Base-by-base conservation (phyloP, 2,797 vertebrate species). In the Epinephelus awoara region DNA sequence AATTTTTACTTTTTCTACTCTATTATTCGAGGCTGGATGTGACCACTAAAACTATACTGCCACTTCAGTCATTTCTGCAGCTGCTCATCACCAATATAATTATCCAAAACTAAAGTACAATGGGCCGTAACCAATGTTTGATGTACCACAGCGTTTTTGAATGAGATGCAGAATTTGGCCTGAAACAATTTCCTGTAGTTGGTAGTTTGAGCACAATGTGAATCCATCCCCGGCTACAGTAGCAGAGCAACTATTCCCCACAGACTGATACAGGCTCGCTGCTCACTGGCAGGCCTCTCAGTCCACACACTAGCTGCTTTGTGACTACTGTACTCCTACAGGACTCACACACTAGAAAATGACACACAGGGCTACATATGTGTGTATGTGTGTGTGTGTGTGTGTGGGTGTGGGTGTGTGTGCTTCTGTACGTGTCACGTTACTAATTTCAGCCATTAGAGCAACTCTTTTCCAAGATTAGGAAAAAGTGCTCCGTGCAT, bases 391-490 rank as follows among this genome's bases (percentile, higher is more conserved):
- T 25, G n/a, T 25, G 25, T 25, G 25, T 25, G 27, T 27, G 27
- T 5, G 27, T 29, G 27, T 29, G 27, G 5, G 27, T 29, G n/a
- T n/a, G n/a, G n/a, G n/a, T n/a, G 23, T 23, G 23, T 2, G 11
- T 6, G 25, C n/a, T 21, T 64, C 42, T 69, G 58, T 69, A 42
- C 2, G 49, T 80, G 64, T 69, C 75, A 79, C 0, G 1, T 82
- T 76, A 70, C 75, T 70, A 69, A 77, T 67, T 76, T 70, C 51
- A 72, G 64, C 47, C 51, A 65, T 76, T 73, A 73, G 56, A 38
- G 40, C n/a, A 21, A 40, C 55, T 49, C 27, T 64, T 57, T 23
- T 17, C 34, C 46, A 34, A 66, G 56, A 70, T 61, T 66, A 52
- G 61, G 44, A 65, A 47, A 67, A 67, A 42, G n/a, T 11, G 21